Conservation (phyloP, 2,797 vertebrate species). For the Manis crassicaudata region DNA sequence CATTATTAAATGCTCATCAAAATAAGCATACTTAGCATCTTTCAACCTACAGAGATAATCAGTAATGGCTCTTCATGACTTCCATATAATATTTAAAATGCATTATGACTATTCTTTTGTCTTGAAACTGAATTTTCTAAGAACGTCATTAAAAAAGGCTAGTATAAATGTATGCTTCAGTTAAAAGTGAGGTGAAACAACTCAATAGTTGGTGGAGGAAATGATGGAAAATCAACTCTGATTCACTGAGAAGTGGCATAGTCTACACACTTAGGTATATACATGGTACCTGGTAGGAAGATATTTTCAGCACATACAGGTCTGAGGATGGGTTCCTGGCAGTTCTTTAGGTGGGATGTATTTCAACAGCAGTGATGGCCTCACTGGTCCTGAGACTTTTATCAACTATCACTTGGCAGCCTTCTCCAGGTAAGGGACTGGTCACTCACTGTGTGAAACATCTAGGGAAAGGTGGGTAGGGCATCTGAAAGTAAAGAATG, state of each 20-base stretch:
- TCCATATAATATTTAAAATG: not conserved
- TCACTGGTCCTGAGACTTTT: not conserved
- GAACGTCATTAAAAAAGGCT: not conserved
- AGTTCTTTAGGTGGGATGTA: not conserved
- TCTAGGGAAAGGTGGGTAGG: not conserved
- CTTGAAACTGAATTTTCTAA: not conserved
- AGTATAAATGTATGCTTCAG: not conserved
- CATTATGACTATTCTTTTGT: not conserved
- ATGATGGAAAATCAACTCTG: not conserved
- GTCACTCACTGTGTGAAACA: not conserved
- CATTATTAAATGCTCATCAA: no score
- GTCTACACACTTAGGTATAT: no score
- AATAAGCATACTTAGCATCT: no score
- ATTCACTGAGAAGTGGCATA: rapidly evolving
- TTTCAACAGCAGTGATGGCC: not conserved
- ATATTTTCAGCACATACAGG: not conserved
- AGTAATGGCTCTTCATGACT: not conserved
- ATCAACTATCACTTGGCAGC: not conserved
- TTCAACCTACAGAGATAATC: no score
- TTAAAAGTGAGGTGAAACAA: not conserved
- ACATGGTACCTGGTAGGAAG: not conserved
- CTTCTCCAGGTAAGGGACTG: not conserved
- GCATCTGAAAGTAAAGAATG: not conserved
- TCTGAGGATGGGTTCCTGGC: not conserved
- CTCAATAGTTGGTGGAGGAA: not conserved